A percentile compares a stretch with the other conserved stretches of the same genome.
These are phyloP conservation scores for Tenebrosternarchus preto DNA, from an alignment of 2,113 vertebrate genomes.

Conservation along the genomic window DNA sequence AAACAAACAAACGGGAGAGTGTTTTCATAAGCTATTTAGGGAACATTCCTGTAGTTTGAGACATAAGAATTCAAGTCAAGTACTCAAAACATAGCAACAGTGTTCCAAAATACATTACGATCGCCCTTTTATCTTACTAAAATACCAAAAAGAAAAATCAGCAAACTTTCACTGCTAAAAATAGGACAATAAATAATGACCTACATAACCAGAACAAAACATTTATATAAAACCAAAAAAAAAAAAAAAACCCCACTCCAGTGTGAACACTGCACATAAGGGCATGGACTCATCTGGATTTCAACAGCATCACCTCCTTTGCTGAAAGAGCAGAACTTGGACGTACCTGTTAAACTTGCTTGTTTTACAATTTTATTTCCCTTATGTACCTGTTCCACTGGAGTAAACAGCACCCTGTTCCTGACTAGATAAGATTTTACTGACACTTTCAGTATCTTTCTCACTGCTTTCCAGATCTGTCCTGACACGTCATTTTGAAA, in stretches of 20 bases:
- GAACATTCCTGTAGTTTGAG: background rate
- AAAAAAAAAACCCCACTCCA: background rate
- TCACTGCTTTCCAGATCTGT: background rate
- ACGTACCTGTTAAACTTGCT: background rate
- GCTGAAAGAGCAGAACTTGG: background rate
- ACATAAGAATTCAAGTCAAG: constrained; percentile 33
- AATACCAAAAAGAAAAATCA: constrained; percentile 6
- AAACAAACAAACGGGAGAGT: background rate
- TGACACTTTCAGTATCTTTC: background rate
- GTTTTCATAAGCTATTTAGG: background rate
- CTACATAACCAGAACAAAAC: background rate
- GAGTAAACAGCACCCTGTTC: background rate
- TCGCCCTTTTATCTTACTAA: constrained; percentile 22
- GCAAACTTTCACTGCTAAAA: constrained; percentile 5
- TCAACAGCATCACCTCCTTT: constrained; percentile 5
- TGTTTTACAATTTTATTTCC: background rate
- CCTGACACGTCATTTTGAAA: background rate
- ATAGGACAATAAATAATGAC: constrained; percentile 42
- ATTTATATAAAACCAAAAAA: background rate
- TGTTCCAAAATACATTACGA: background rate
- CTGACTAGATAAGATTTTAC: background rate
- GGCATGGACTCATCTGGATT: background rate
- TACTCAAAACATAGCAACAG: background rate
- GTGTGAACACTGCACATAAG: constrained; percentile 7
- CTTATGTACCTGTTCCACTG: background rate